Percentiles rank a stretch among this genome's conserved stretches.
Conservation (phyloP, 2,888 invertebrate species). For the Chironomus riparius region DNA sequence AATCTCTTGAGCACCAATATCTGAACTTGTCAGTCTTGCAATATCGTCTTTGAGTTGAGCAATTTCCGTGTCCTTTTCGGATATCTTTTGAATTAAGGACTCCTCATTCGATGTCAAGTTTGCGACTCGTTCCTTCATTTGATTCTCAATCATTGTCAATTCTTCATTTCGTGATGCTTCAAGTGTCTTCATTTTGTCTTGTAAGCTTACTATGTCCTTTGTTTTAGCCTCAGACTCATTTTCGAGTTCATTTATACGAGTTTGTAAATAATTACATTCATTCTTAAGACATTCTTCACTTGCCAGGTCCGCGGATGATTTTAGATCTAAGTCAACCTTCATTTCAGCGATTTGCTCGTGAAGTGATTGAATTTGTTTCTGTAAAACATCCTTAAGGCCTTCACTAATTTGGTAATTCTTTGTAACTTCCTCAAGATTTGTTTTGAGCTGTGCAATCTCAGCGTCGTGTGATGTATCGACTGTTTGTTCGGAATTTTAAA, state of each 20-base stretch:
- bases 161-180: slow-evolving; percentile 28
- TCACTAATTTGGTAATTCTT: slow-evolving; percentile 31
- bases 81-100: slow-evolving; percentile 3
- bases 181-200: slow-evolving; percentile 31
- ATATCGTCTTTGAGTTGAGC: slow-evolving; percentile 25
- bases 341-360: slow-evolving; percentile 17
- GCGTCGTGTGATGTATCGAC: background rate
- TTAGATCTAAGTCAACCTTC: slow-evolving; percentile 10
- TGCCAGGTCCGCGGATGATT: background rate
- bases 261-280: slow-evolving; percentile 28
- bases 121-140: slow-evolving; percentile 31
- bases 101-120: slow-evolving; percentile 29
- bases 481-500: background rate
- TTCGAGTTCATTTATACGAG: slow-evolving; percentile 45
- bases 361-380: slow-evolving; percentile 29
- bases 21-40: slow-evolving; percentile 9
- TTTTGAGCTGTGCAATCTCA: background rate
- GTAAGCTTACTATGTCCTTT: slow-evolving; percentile 32
- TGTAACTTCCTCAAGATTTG: slow-evolving; percentile 28
- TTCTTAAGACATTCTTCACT: slow-evolving; percentile 22
- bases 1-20: background rate
- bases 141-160: slow-evolving; percentile 27
- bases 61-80: slow-evolving; percentile 26
- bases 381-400: slow-evolving; percentile 33
- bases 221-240: slow-evolving; percentile 40